Evolutionary conservation across 2,797 vertebrate genomes (phyloP).

Genomic region (Danio kyathit): DNA sequence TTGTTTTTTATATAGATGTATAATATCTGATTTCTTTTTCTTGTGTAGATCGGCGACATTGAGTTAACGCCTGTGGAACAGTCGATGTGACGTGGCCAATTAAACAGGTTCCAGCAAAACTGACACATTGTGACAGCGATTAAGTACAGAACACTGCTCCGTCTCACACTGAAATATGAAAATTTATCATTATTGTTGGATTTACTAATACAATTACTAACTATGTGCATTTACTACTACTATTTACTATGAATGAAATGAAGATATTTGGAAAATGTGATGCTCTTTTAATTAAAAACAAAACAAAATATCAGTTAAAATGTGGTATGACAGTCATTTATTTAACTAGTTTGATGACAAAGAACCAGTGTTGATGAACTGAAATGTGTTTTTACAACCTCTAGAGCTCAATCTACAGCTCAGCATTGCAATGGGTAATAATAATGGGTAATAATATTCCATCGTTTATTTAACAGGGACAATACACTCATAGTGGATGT

Average conservation of each 20-base stretch:
- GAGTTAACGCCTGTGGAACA: constrained; percentile 86
- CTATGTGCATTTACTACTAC: not conserved
- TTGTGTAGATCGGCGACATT: constrained; percentile 85
- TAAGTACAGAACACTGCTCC: not conserved
- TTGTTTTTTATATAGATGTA: not conserved
- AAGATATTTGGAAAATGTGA: not conserved
- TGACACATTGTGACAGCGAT: not conserved
- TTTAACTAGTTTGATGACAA: not conserved
- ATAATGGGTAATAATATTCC: too few relatives aligned
- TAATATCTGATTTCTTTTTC: constrained; percentile 1
- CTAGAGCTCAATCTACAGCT: not conserved
- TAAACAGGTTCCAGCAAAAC: not conserved
- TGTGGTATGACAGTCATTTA: not conserved
- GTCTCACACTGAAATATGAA: not conserved
- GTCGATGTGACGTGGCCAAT: constrained; percentile 70
- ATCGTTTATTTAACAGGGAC: too few relatives aligned
- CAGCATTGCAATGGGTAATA: too few relatives aligned
- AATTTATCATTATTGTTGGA: not conserved
- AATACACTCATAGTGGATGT: too few relatives aligned
- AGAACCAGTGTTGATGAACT: not conserved
- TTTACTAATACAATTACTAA: not conserved
- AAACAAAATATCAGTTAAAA: not conserved
- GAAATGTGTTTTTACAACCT: not conserved
- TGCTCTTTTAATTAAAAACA: not conserved
- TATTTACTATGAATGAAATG: not conserved